Evolutionary conservation across 1,140 invertebrate genomes (phyloP), one percentile per base, ranked within the genome.

Genomic region (Orchesella cincta): DNA sequence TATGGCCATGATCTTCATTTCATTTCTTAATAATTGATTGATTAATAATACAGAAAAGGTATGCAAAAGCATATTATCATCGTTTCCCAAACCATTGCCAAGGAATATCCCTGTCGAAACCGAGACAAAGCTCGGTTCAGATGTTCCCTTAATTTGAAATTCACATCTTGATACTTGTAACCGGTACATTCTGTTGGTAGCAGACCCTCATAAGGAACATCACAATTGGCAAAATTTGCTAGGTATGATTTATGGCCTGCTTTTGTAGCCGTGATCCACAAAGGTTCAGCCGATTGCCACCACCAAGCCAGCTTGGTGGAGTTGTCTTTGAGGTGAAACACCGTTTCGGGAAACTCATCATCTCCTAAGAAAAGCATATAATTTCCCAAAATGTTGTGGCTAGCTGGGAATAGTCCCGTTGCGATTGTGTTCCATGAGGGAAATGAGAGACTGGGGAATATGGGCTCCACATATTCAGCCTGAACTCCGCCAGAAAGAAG

Each of bases 71-170:
- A 39, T n/a, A n/a, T n/a, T 28, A 67, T 16, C 12, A 26, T n/a
- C n/a, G n/a, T n/a, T n/a, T n/a, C n/a, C 12, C 54, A 12, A 70
- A 78, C 76, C 76, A 78, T 74, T 35, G 76, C 76, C 16, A 78
- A 34, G 8, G 54, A 70, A 70, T 62, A 78, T 5, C 73, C 76
- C 23, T 74, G 52, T 29, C 46, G 54, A 3, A 78, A 36, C 20
- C 76, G 33, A 26, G 39, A 20, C 23, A 78, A 26, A 74, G 76
- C 76, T 64, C 18, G 36, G 28, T 36, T 33, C 20, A 78, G 33
- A 34, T 78, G 62, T 34, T 78, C 76, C 26, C 76, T 52, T 0
- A 78, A 36, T 29, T 74, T 33, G 33, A 72, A 73, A 5, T 72
- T 73, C 3, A 78, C 72, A 70, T 78, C 73, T 0, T 29, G 72